Percentiles rank a stretch among this genome's conserved stretches.
Conservation (phyloP, 2,888 invertebrate species). For the Platerodrilus igneus region DNA sequence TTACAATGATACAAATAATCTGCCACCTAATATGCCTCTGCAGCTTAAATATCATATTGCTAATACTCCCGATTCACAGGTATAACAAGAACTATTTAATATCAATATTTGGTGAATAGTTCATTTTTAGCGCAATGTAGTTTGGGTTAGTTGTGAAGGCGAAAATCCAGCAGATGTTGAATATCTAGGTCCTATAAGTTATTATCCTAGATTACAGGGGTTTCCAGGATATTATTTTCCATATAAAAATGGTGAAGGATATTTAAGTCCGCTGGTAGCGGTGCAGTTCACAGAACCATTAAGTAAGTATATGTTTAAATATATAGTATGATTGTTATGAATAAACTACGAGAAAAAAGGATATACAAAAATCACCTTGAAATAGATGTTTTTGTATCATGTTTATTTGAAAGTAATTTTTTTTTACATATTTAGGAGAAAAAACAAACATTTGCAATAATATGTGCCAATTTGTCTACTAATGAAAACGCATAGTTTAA, state of each 20-base stretch:
- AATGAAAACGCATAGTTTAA: no score
- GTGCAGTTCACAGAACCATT: conserved; percentile 78
- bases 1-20: conserved; percentile 64
- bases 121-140: conserved; percentile 64
- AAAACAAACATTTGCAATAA: no score
- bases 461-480: no score
- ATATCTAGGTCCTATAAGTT: conserved; percentile 80
- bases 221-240: conserved; percentile 90
- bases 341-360: no score
- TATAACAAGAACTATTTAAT: conserved; percentile 5
- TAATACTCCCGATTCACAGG: conserved; percentile 18
- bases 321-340: no score
- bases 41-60: conserved; percentile 65
- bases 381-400: no score
- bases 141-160: conserved; percentile 92
- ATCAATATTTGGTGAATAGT: background rate
- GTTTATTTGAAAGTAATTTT: no score
- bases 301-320: conserved; percentile 72
- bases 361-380: no score
- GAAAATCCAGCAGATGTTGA: conserved; percentile 91
- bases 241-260: conserved; percentile 79
- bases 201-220: conserved; percentile 70
- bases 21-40: conserved; percentile 73
- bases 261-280: conserved; percentile 83
- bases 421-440: no score